Conservation (phyloP, 2,113 vertebrate genomes). For the Dryoscopus gambensis region DNA sequence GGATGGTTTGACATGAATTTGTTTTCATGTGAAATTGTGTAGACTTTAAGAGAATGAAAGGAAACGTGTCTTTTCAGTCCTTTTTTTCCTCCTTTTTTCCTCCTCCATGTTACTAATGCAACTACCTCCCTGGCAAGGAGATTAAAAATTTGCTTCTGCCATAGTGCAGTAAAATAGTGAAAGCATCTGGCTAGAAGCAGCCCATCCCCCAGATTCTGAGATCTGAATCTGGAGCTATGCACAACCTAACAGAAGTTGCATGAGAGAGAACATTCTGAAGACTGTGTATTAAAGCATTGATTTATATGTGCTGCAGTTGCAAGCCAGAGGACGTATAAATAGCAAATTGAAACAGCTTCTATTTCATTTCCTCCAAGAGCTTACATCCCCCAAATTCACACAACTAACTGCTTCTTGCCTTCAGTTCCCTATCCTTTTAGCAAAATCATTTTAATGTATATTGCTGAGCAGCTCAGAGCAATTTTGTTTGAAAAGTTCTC, state of each 20-base stretch:
- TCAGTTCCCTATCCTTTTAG: neutral
- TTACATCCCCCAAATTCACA: neutral
- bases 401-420: conserved; percentile 2
- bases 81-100: neutral
- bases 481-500: neutral
- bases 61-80: neutral
- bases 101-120: neutral
- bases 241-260: neutral
- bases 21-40: neutral
- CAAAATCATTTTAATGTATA: neutral
- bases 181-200: conserved; percentile 1
- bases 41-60: neutral
- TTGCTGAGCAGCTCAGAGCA: neutral
- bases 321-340: conserved; percentile 19
- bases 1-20: neutral
- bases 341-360: conserved; percentile 24
- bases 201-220: neutral
- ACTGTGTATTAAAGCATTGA: neutral
- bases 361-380: neutral
- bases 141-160: neutral
- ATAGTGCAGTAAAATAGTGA: neutral
- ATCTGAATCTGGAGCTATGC: neutral
- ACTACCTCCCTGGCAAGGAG: neutral
- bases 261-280: neutral
- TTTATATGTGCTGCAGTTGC: neutral